Conservation (phyloP, 2,888 invertebrate species). For the Cataglyphis albicans region DNA sequence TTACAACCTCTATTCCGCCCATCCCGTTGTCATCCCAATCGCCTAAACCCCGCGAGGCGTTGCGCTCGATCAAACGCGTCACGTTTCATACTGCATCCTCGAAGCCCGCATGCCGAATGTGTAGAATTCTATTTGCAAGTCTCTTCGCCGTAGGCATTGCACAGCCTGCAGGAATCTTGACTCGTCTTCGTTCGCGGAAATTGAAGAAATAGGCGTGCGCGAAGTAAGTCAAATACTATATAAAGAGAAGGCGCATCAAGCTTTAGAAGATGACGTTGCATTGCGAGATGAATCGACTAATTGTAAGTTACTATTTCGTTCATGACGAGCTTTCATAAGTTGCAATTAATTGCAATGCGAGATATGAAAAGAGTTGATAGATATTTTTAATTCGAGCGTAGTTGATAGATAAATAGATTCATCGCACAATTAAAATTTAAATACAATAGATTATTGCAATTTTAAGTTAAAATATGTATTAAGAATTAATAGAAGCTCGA, state of each 20-base stretch:
- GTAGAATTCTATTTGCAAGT: conserved; percentile 51
- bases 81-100: conserved; percentile 50
- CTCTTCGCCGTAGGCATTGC: conserved; percentile 36
- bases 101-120: background rate
- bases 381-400: background rate
- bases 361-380: background rate
- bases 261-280: background rate
- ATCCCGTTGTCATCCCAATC: conserved; percentile 37
- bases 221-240: conserved; percentile 40
- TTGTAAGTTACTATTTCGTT: background rate
- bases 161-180: conserved; percentile 23
- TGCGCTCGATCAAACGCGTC: conserved; percentile 64
- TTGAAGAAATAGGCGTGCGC: conserved; percentile 42
- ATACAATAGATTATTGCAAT: background rate
- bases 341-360: background rate
- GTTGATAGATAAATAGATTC: background rate
- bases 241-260: background rate
- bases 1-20: conserved; percentile 22
- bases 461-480: background rate
- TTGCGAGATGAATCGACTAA: background rate
- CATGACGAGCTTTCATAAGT: background rate
- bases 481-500: conserved; percentile 22
- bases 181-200: conserved; percentile 48
- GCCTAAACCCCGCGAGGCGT: conserved; percentile 44
- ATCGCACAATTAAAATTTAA: background rate